Evolutionary conservation across 2,888 invertebrate species (phyloP), one percentile per base, ranked within the genome.

Genomic region (Patella pellucida): DNA sequence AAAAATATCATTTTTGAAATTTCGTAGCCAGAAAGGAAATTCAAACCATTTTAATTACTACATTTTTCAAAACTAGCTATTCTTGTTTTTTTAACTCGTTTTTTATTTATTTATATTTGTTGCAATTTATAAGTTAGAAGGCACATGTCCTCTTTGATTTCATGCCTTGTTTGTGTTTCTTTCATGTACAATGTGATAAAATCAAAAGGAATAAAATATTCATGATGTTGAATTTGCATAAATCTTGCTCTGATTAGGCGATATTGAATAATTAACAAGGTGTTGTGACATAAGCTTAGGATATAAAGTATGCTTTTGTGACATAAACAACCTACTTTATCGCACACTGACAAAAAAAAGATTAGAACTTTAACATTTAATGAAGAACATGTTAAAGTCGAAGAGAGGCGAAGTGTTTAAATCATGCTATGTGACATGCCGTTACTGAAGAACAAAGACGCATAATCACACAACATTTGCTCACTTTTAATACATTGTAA

Each of bases 361-460:
- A 62, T 62, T 62, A 62, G 62, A 62, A 62, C 62, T 23, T 62
- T 62, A 62, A 23, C 19, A 62, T 23, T 62, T 62, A 62, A 62
- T 62, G 62, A 62, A 62, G 62, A 23, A 23, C 19, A 23, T 23
- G 62, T 62, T 62, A 62, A 62, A 62, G 23, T 62, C 62, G 41
- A 41, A 41, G 41, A 41, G 41, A 41, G 41, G 41, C 41, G 41
- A 41, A 41, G 41, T 41, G 41, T 41, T 41, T 41, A 41, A 41
- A 41, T 41, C 41, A 41, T 41, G 41, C 41, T 41, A 41, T 41
- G 41, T 41, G 41, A 41, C 41, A 41, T 41, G 41, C 41, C 41
- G 41, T 41, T 41, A 41, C 41, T 41, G 41, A 41, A 41, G 41
- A 41, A 41, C 41, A 41, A 41, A 41, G 41, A 41, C 41, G 41